Evolutionary conservation across 37 sponge, comb jelly and placozoan genomes (phyloP).

Genomic region (Dysidea cf. avara): DNA sequence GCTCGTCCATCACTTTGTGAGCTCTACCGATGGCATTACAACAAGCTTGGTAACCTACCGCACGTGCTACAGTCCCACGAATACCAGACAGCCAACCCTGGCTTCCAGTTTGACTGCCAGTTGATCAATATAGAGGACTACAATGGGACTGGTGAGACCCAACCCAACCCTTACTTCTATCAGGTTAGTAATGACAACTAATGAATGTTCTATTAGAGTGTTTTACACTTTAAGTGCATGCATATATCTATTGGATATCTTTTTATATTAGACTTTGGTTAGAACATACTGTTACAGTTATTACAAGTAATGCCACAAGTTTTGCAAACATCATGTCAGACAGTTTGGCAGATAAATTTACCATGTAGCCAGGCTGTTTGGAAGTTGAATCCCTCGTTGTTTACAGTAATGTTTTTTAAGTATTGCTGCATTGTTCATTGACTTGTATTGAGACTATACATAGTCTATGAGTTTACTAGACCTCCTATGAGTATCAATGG

Average conservation of each 20-base stretch:
- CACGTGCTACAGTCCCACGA: conserved; percentile 77
- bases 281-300: neutral
- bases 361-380: no score
- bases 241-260: neutral
- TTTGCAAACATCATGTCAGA: neutral
- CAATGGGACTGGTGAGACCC: conserved; percentile 92
- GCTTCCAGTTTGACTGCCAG: conserved; percentile 90
- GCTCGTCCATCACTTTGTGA: conserved; percentile 83
- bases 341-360: no score
- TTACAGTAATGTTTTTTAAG: no score
- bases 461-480: no score
- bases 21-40: conserved; percentile 93
- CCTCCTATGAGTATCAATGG: no score
- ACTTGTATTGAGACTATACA: no score
- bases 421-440: no score
- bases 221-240: no score
- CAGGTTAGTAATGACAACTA: conserved; percentile 47
- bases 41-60: conserved; percentile 85
- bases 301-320: neutral
- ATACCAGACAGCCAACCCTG: conserved; percentile 85
- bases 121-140: conserved; percentile 94
- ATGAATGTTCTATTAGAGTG: no score
- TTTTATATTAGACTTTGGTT: neutral
- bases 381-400: no score
- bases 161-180: conserved; percentile 94